Conservation (phyloP, 2,888 invertebrate species). For the Sinohyriopsis cumingii region DNA sequence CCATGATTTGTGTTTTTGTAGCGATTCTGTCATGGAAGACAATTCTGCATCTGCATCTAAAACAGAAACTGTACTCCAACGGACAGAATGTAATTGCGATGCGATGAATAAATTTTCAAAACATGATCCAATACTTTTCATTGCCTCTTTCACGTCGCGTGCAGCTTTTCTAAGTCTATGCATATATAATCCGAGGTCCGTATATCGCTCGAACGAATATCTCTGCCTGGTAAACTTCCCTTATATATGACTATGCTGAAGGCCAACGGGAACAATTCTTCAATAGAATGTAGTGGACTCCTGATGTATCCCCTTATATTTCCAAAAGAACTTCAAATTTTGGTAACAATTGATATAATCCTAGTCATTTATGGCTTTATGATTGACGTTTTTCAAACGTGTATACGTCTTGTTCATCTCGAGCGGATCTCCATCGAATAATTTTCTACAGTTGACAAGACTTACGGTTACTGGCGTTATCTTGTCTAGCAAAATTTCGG, state of each 20-base stretch:
- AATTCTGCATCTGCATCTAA: constrained; percentile 60
- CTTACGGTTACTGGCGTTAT: no score
- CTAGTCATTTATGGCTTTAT: no score
- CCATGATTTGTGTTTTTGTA: constrained; percentile 46
- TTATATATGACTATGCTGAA: constrained; percentile 53
- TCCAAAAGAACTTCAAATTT: no score
- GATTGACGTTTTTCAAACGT: no score
- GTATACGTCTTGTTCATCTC: no score
- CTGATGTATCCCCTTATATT: constrained; percentile 32
- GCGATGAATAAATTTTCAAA: constrained; percentile 56
- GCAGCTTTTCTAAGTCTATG: constrained; percentile 51
- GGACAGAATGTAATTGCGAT: constrained; percentile 3
- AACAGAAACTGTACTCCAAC: constrained; percentile 35
- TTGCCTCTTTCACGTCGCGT: constrained; percentile 18
- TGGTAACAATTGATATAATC: no score
- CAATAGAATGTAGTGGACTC: constrained; percentile 2
- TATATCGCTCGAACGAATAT: constrained; percentile 55
- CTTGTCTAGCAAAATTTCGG: no score
- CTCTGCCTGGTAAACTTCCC: constrained; percentile 47
- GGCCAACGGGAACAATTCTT: constrained; percentile 51
- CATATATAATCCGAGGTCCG: constrained; percentile 62
- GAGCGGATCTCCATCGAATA: no score
- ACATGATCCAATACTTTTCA: constrained; percentile 38
- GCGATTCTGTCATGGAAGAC: constrained; percentile 49
- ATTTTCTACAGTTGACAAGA: no score